phyloP scores from a whole-genome alignment of 1,140 invertebrate species.

The Calephelis nemesis region DNA sequence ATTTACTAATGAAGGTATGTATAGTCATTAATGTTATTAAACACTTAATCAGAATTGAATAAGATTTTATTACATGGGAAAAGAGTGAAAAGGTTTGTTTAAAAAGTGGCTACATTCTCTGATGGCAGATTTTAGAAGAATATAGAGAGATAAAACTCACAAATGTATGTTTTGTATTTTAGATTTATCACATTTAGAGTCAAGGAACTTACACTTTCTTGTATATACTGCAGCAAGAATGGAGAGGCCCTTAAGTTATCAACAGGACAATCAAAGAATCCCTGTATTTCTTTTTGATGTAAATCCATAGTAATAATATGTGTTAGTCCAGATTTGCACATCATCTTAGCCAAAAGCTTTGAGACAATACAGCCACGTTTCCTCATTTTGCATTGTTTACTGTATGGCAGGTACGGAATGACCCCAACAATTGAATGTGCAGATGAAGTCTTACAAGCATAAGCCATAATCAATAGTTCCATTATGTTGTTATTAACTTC shows the following conservation, averaged over 20 bases:
- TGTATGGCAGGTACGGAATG: conserved; percentile 98
- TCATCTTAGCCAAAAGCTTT: conserved; percentile 97
- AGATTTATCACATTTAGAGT: no score
- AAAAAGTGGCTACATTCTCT: no score
- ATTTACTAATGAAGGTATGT: no score
- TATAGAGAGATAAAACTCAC: no score
- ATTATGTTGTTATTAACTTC: conserved; percentile 99
- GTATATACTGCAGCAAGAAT: conserved; percentile 98
- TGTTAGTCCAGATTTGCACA: conserved; percentile 95
- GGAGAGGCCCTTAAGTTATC: conserved; percentile 99
- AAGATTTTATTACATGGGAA: no score
- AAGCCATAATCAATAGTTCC: conserved; percentile 99
- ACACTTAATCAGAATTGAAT: no score
- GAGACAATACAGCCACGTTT: conserved; percentile 98
- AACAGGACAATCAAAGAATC: conserved; percentile 99
- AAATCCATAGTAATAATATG: conserved; percentile 99
- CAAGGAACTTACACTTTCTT: conserved; percentile 90
- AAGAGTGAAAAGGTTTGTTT: no score
- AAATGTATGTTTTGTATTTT: no score
- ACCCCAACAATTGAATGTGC: conserved; percentile 98
- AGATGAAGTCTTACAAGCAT: conserved; percentile 99
- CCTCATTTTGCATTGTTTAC: conserved; percentile 99
- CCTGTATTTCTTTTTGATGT: conserved; percentile 99
- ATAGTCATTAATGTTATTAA: no score
- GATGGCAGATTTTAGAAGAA: no score